Evolutionary conservation across 2,888 invertebrate genomes (phyloP), one percentile per base, ranked within the genome.

Genomic region (Acrobasis repandana): DNA sequence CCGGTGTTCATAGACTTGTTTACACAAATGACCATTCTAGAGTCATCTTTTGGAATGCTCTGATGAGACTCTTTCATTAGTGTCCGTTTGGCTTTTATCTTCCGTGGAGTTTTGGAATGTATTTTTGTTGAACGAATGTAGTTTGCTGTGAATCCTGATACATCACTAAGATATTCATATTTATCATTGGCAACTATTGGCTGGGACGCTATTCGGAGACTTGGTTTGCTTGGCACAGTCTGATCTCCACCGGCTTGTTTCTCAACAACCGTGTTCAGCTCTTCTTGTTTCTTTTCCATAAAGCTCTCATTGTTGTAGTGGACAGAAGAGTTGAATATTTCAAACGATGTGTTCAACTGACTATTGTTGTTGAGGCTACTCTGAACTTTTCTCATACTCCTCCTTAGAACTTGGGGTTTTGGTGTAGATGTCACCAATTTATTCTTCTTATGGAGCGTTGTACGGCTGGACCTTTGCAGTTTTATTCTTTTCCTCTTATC

Each of bases 101-200:
- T 88, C 43, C 80, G 77, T 18, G 83, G 75, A 61, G 81, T 81
- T 72, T 85, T 74, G 16, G 84, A 78, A 63, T 86, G 81, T 15
- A 89, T 67, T 72, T 91, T 93, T 15, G 92, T 90, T 16, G 92
- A 93, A 38, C 90, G 79, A 36, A 93, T 92, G 65, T 93, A 93
- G 68, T 90, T 92, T 2, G 91, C 92, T 28, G 92, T 92, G 61
- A 91, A 88, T 0, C 92, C 92, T 43, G 92, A 92, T 2, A 92
- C 88, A 77, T 92, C 92, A 76, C 92, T 92, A 16, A 87, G 65
- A 58, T 92, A 90, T 63, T 91, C 91, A 77, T 85, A 88, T 58
- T 86, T 83, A 9, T 86, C 86, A 73, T 88, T 88, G 1, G 68
- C 64, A 33, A 65, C 65, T 64, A 70, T 67, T 66, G 69, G 66